These are phyloP conservation scores for Oreochromis mossambicus DNA, from an alignment of 2,797 vertebrate genomes.

Conservation along the genomic window DNA sequence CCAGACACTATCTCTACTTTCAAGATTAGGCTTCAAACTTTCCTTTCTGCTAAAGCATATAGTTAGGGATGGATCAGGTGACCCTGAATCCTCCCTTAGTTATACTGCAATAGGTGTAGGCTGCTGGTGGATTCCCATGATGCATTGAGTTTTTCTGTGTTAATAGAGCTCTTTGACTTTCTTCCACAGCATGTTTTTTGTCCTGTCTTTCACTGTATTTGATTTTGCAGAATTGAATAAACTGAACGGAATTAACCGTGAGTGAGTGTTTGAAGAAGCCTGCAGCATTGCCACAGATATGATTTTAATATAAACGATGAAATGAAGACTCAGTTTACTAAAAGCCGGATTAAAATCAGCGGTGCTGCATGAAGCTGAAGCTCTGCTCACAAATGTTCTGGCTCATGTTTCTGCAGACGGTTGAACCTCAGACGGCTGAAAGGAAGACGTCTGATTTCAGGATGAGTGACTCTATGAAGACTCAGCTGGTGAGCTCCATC, in stretches of 20 bases:
- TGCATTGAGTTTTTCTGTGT: neutral
- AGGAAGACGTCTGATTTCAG: neutral
- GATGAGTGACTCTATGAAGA: constrained; percentile 52
- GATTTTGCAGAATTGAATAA: neutral
- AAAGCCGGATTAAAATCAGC: neutral
- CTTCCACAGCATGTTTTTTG: neutral
- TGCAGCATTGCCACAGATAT: neutral
- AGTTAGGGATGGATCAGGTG: neutral
- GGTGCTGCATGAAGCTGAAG: neutral
- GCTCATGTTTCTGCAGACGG: neutral
- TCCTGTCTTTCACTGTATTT: neutral
- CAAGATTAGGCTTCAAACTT: neutral
- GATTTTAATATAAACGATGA: neutral
- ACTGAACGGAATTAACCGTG: neutral
- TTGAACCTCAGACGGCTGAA: neutral
- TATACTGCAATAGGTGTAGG: neutral
- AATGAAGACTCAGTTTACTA: neutral
- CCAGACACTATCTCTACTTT: neutral
- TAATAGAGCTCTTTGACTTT: neutral
- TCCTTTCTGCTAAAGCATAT: neutral
- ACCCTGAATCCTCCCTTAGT: neutral
- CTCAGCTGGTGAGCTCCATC: constrained; percentile 74
- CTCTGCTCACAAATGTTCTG: neutral
- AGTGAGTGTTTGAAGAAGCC: neutral
- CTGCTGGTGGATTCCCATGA: neutral